Conservation (phyloP, 1,140 invertebrate genomes). For the Lethocerus indicus region DNA sequence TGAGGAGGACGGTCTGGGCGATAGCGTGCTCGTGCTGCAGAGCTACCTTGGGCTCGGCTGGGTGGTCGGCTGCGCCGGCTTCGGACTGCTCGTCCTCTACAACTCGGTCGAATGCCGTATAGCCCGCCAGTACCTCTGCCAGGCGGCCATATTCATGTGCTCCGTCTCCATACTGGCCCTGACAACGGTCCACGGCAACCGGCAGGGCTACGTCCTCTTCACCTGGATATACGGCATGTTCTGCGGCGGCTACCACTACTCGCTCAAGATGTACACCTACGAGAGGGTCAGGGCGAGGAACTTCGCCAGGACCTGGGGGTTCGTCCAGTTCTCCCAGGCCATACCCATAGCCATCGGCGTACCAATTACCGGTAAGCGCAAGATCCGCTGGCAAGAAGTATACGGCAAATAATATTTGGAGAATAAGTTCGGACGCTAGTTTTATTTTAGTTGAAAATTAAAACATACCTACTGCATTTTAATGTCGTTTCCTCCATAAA, state of each 20-base stretch:
- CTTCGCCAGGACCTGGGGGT: slow-evolving; percentile 77
- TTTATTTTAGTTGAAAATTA: no score
- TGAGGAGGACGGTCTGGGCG: slow-evolving; percentile 50
- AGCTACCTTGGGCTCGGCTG: slow-evolving; percentile 66
- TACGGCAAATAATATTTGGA: no score
- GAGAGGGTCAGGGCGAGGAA: slow-evolving; percentile 68
- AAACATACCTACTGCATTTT: no score
- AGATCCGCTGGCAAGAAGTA: no score
- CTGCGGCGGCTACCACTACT: slow-evolving; percentile 70
- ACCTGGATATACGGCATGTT: slow-evolving; percentile 70
- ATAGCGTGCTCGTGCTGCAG: slow-evolving; percentile 52
- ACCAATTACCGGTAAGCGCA: slow-evolving; percentile 61
- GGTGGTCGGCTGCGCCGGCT: slow-evolving; percentile 59
- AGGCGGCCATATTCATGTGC: slow-evolving; percentile 55
- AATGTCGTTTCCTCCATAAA: no score
- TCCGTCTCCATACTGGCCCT: slow-evolving; percentile 62
- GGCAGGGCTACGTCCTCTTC: slow-evolving; percentile 63
- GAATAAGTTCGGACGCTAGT: no score
- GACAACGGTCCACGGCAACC: slow-evolving; percentile 58
- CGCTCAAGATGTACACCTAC: slow-evolving; percentile 76
- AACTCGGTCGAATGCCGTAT: slow-evolving; percentile 72
- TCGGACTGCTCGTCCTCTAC: slow-evolving; percentile 64
- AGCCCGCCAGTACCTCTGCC: slow-evolving; percentile 65
- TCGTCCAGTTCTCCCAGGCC: slow-evolving; percentile 73
- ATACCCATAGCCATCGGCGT: slow-evolving; percentile 72